phyloP scores from a whole-genome alignment of 2,797 vertebrate genomes.

The Huso huso region DNA sequence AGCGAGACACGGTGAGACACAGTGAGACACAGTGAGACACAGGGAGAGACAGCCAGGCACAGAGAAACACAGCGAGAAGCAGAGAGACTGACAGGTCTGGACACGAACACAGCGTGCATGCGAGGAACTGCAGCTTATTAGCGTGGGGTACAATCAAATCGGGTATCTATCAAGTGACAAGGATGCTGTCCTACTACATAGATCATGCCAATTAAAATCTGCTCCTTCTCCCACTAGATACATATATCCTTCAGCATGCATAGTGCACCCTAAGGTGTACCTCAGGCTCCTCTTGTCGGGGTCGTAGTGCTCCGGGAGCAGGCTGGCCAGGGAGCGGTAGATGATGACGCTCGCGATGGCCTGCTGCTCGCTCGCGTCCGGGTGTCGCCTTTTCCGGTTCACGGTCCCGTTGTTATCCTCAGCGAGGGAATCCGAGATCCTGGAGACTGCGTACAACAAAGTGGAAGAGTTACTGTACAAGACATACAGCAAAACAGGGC shows the following conservation, averaged over 20 bases:
- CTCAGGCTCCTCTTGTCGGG: slow-evolving; percentile 87
- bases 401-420: slow-evolving; percentile 49
- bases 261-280: slow-evolving; percentile 37
- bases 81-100: background rate
- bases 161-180: no score
- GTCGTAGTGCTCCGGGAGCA: slow-evolving; percentile 83
- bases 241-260: no score
- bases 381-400: slow-evolving; percentile 66
- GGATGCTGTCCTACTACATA: no score
- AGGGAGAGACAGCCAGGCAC: background rate
- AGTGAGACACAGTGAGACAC: background rate
- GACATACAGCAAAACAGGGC: no score
- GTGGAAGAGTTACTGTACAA: no score
- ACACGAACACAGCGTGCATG: no score
- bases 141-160: no score
- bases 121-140: no score
- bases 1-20: background rate
- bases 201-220: no score
- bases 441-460: slow-evolving; percentile 30
- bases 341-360: slow-evolving; percentile 86
- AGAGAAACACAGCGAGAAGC: background rate
- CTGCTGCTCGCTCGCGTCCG: slow-evolving; percentile 61
- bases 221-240: no score
- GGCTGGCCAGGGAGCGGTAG: slow-evolving; percentile 79
- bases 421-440: slow-evolving; percentile 35